phyloP scores from a whole-genome alignment of 2,113 vertebrate species.

The crab-eating macaque (Macaca fascicularis) region DNA sequence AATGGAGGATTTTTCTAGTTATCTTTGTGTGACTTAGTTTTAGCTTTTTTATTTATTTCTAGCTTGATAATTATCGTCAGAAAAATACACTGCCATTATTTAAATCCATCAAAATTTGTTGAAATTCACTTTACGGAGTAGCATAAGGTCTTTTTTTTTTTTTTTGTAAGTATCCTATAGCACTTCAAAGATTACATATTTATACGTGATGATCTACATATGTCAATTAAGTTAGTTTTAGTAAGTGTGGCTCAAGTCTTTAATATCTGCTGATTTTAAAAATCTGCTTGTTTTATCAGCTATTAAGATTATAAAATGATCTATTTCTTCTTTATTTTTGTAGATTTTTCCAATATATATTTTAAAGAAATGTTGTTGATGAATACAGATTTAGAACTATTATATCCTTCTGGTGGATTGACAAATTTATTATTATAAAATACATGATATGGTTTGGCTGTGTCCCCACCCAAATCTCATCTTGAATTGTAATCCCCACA shows the following conservation, averaged over 20 bases:
- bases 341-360: not conserved
- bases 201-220: not conserved
- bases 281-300: not conserved
- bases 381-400: not conserved
- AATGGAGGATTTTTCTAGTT: not conserved
- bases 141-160: not conserved
- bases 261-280: not conserved
- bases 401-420: not conserved
- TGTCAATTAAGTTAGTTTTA: not conserved
- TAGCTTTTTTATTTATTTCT: not conserved
- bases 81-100: not conserved
- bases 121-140: not conserved
- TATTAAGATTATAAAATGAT: not conserved
- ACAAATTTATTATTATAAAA: not conserved
- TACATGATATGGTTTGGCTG: not conserved
- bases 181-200: not conserved
- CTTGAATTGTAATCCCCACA: too few species aligned
- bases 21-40: not conserved
- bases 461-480: too few species aligned
- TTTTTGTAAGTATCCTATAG: not conserved
- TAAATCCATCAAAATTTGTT: not conserved
- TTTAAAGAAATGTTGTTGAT: not conserved
- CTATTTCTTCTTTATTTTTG: not conserved
- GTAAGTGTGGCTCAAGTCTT: not conserved
- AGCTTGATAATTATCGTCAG: not conserved